Percentiles rank a stretch among this genome's conserved stretches.
These are phyloP conservation scores for Gorsachius goisagi DNA, from an alignment of 2,113 vertebrate genomes.

Conservation along the genomic window DNA sequence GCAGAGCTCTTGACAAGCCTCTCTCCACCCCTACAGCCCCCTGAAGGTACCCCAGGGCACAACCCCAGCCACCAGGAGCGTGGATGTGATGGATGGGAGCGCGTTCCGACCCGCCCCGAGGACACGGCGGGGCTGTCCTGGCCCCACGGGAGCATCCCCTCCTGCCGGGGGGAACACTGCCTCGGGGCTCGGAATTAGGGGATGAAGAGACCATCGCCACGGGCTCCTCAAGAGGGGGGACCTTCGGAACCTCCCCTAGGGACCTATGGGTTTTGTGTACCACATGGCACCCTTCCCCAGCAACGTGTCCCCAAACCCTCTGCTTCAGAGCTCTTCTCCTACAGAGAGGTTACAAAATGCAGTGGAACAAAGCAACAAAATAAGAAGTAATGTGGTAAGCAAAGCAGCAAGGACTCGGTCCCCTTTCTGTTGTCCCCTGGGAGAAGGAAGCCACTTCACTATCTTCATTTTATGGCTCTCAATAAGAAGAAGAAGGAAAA, in stretches of 20 bases:
- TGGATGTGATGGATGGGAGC: fast-evolving
- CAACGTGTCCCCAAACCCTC: fast-evolving
- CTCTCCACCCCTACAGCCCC: background rate
- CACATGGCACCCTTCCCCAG: background rate
- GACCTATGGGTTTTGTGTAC: fast-evolving
- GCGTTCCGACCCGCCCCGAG: fast-evolving
- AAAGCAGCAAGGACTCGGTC: background rate
- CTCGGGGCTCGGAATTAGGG: background rate
- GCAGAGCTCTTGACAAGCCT: fast-evolving
- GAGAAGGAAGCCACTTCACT: background rate
- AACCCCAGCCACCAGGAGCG: fast-evolving
- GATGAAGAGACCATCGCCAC: fast-evolving
- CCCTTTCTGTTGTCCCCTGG: background rate
- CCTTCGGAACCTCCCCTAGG: background rate
- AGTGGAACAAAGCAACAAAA: background rate
- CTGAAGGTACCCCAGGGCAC: background rate
- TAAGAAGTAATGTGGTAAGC: fast-evolving
- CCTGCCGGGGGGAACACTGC: background rate
- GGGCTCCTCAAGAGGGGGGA: too few species aligned
- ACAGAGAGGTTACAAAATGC: fast-evolving
- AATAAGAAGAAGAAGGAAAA: fast-evolving
- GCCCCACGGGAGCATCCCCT: fast-evolving
- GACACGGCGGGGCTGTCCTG: background rate
- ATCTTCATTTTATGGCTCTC: fast-evolving
- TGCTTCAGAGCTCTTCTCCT: background rate